Conservation (phyloP, 2,797 vertebrate genomes). For the Eremophila alpestris region DNA sequence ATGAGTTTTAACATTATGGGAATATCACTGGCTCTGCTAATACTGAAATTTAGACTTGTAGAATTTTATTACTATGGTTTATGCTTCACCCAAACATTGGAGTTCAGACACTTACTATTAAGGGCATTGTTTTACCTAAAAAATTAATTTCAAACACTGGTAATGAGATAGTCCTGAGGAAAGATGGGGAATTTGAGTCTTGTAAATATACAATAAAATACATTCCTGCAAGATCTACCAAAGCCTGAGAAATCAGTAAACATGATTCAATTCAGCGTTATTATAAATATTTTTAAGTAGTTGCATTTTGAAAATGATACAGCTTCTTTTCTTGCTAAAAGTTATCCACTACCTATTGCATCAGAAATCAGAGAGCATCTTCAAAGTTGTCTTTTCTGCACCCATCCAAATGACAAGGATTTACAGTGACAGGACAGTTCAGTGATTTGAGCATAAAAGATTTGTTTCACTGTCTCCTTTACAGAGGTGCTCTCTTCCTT, state of each 20-base stretch:
- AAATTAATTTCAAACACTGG: not conserved
- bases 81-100: not conserved
- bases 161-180: not conserved
- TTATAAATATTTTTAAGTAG: not conserved
- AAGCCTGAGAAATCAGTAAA: not conserved
- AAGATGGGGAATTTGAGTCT: not conserved
- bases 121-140: not conserved
- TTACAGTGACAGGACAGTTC: slow-evolving; percentile 1
- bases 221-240: not conserved
- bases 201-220: not conserved
- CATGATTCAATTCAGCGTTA: not conserved
- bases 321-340: not conserved
- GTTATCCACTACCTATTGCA: not conserved
- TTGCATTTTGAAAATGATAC: not conserved
- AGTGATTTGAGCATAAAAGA: not conserved
- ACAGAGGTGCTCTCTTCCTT: not conserved
- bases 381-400: not conserved
- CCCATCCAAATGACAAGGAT: not conserved
- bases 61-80: not conserved
- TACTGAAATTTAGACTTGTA: not conserved
- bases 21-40: not conserved
- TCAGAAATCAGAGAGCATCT: not conserved
- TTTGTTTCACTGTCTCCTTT: not conserved
- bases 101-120: not conserved
- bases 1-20: not conserved